A percentile compares a stretch with the other conserved stretches of the same genome.
Evolutionary conservation across 2,797 vertebrate species (phyloP).

Genomic region (Fundulus diaphanus): DNA sequence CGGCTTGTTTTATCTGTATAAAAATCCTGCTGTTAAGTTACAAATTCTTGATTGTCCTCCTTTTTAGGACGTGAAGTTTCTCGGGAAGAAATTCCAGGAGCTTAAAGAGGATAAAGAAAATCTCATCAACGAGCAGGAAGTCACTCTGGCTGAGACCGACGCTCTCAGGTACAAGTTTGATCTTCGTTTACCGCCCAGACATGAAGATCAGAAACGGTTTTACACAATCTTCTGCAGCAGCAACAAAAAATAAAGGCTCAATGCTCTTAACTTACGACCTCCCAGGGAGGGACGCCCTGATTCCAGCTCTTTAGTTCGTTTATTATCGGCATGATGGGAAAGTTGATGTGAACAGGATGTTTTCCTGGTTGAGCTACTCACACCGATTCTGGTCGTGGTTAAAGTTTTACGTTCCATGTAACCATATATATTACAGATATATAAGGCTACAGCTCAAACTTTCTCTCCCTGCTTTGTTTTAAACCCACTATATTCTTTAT

Average conservation of each 20-base stretch:
- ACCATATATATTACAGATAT: too few species aligned
- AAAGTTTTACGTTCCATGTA: too few species aligned
- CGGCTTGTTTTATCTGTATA: too few species aligned
- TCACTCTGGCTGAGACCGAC: not conserved
- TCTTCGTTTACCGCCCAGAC: not conserved
- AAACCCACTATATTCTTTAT: too few species aligned
- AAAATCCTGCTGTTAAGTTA: not conserved
- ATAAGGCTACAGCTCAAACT: too few species aligned
- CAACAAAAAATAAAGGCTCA: not conserved
- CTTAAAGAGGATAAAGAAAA: not conserved
- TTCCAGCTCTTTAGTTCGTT: too few species aligned
- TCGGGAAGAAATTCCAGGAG: not conserved
- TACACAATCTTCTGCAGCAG: not conserved
- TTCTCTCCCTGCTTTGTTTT: too few species aligned
- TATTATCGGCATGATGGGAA: too few species aligned
- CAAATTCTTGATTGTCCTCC: accelerated
- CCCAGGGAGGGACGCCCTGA: not conserved
- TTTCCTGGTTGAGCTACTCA: too few species aligned
- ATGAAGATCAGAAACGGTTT: not conserved
- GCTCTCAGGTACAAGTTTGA: not conserved
- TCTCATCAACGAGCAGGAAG: not conserved
- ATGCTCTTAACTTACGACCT: not conserved
- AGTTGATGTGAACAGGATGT: too few species aligned
- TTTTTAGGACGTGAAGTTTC: not conserved
- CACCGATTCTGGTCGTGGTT: too few species aligned